Evolutionary conservation across 2,888 invertebrate genomes (phyloP).

Genomic region (Glaucopsyche alexis): DNA sequence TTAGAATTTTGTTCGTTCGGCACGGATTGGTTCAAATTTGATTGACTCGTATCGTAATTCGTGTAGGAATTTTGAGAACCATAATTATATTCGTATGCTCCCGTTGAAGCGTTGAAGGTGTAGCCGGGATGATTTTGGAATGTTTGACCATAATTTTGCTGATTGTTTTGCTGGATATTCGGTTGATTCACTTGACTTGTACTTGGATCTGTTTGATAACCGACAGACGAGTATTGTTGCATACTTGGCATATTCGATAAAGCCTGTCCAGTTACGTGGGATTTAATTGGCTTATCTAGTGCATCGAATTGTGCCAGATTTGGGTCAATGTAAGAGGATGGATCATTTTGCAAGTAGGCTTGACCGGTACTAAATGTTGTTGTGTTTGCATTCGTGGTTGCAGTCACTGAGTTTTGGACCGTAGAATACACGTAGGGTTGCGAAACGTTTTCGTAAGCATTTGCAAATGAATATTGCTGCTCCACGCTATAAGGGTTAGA

Average conservation of each 20-base stretch:
- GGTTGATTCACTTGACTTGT: conserved; percentile 8
- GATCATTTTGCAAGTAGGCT: conserved; percentile 42
- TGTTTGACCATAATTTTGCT: conserved; percentile 50
- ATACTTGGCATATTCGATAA: conserved; percentile 46
- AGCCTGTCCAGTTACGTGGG: conserved; percentile 68
- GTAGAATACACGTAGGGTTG: conserved; percentile 60
- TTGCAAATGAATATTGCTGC: conserved; percentile 50
- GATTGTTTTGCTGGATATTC: conserved; percentile 44
- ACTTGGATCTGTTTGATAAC: conserved; percentile 46
- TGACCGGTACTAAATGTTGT: conserved; percentile 45
- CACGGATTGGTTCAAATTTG: conserved; percentile 48
- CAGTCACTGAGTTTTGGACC: conserved; percentile 48
- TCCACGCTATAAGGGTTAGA: conserved; percentile 45
- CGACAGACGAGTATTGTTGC: conserved; percentile 41
- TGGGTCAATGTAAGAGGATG: conserved; percentile 41
- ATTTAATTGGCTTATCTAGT: conserved; percentile 68
- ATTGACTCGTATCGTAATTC: conserved; percentile 47
- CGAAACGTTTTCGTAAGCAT: conserved; percentile 49
- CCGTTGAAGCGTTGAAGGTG: conserved; percentile 76
- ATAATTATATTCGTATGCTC: conserved; percentile 81
- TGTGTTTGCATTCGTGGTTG: conserved; percentile 47
- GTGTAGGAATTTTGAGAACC: conserved; percentile 77
- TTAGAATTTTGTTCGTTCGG: conserved; percentile 55
- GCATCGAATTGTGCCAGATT: conserved; percentile 57
- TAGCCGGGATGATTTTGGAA: conserved; percentile 82